Evolutionary conservation across 2,113 vertebrate species (phyloP), one percentile per base, ranked within the genome.

Genomic region (Oncorhynchus keta): DNA sequence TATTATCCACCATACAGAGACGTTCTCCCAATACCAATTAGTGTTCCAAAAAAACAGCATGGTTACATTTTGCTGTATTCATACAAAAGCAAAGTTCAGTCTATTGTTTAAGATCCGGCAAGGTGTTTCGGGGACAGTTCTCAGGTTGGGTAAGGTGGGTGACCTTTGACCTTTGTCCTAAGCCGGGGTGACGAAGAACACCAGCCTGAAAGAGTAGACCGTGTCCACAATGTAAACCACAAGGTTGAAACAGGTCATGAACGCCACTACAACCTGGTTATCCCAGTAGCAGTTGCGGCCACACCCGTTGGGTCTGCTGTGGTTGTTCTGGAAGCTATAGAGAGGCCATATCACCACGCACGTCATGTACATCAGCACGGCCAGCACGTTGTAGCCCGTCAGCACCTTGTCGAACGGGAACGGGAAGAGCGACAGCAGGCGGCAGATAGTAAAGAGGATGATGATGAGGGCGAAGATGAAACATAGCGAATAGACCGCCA

Each of bases 401-500:
- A 97, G 84, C 9, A 91, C 2, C 84, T 94, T 94, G 35, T 95
- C 92, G 76, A 96, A 89, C 0, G 93, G 79, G 22, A 83, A 81
- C 0, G 95, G 93, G 1, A 94, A 79, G 62, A 86, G 84, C 20
- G 86, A 0, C 5, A 96, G 86, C 76, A 95, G 92, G 16, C 91
- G 92, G 68, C 93, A 80, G 0, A 97, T 91, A 74, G 95, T 96
- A 22, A 94, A 83, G 75, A 95, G 45, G 62, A 96, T 94, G 88
- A 97, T 84, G 20, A 97, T 59, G 9, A 95, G 0, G 2, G 95
- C 91, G 68, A 95, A 11, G 73, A 95, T 93, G 87, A 97, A 96
- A 88, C 95, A 97, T 76, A 96, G 84, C 74, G 91, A 92, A 79
- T 96, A 97, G 55, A 97, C 94, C 0, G 95, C 95, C 45, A 97